Conservation (phyloP, 2,888 invertebrate genomes). For the Gisinianus flammeolus region DNA sequence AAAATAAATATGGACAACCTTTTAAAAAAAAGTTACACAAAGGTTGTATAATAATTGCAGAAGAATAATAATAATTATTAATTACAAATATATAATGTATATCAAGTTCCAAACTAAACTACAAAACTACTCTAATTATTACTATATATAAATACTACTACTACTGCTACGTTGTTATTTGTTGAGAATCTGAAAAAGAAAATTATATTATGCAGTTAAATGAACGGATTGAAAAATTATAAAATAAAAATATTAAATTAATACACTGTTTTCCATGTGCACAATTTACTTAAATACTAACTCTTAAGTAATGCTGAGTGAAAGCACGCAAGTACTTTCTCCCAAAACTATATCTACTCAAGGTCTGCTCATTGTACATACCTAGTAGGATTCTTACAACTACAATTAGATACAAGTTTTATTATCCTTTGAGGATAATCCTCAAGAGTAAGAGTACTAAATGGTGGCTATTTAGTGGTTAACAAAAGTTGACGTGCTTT, state of each 20-base stretch:
- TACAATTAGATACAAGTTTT: too few relatives aligned
- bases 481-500: too few relatives aligned
- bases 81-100: not conserved
- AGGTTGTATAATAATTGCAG: not conserved
- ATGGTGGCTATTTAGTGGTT: too few relatives aligned
- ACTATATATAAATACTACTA: not conserved
- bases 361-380: too few relatives aligned
- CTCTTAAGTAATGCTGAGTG: too few relatives aligned
- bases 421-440: too few relatives aligned
- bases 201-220: not conserved
- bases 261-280: not conserved
- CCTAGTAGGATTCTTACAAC: too few relatives aligned
- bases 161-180: slow-evolving; percentile 21
- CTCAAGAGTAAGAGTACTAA: too few relatives aligned
- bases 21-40: not conserved
- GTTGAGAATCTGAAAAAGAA: slow-evolving; percentile 11
- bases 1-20: too few relatives aligned
- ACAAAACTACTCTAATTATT: not conserved
- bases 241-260: slow-evolving; percentile 5
- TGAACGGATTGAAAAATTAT: slow-evolving; percentile 24
- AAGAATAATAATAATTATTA: not conserved
- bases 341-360: too few relatives aligned
- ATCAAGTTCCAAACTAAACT: not conserved
- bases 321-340: too few relatives aligned
- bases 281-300: not conserved